Evolutionary conservation across 1,140 invertebrate genomes (phyloP), one percentile per base, ranked within the genome.

Genomic region (Psilanteris sp.): DNA sequence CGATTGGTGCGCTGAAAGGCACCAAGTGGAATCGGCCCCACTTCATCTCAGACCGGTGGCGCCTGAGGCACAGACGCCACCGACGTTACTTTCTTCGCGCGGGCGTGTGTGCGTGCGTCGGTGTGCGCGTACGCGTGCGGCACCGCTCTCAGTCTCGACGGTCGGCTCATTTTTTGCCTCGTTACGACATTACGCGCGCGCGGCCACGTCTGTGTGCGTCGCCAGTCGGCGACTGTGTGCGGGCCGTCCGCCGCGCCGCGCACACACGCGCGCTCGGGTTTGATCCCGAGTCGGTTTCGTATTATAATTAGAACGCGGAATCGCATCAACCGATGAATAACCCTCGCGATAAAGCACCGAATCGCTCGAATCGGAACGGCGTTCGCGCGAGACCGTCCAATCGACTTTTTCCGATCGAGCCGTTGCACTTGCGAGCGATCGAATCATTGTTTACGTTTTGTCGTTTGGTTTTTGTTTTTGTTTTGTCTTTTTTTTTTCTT

Each of bases 11-110:
- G 59, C 52, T 66, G 59, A 73, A 64, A 61, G 57, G 44, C 48
- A 73, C 61, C 71, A 48, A 78, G 59, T 71, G 71, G 37, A 55
- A 66, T 66, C 54, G 61, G 61, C 54, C 71, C 61, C 71, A 67
- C 71, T 74, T 55, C 46, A 67, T 71, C 55, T 44, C 36, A 72
- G 67, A 77, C 54, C 64, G 54, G 59, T 68, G 77, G 67, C 67
- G 67, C 61, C 68, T 55, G 50, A 68, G 67, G 66, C 48, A 64
- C 75, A 73, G 64, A 78, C 77, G 70, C 50, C 74, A 66, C 74
- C 78, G 61, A 52, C 61, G 52, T 36, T 34, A 73, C 70, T 72
- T 62, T 64, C 57, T 64, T 55, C 55, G 41, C 9, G 16, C 11
- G 29, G 9, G 18, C 16, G 9, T 6, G 36, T 36, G 13, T 10